Evolutionary conservation across 2,797 vertebrate species (phyloP).

Genomic region (Mormyrus proboscirostris): DNA sequence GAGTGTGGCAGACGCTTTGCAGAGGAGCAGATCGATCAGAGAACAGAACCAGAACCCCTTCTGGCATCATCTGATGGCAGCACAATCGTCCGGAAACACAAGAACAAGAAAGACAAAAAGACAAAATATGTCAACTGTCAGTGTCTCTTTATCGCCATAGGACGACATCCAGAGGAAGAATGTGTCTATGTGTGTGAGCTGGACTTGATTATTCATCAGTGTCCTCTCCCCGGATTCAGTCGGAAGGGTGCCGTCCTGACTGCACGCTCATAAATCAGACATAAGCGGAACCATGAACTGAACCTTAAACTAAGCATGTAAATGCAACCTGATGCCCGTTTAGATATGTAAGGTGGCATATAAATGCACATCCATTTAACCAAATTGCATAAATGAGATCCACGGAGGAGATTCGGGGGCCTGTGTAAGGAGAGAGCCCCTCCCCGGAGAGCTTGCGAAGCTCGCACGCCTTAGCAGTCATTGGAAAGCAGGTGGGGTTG

Average conservation of each 20-base stretch:
- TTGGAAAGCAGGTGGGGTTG: conserved; percentile 11
- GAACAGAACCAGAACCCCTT: neutral
- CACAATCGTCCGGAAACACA: neutral
- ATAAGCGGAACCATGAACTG: neutral
- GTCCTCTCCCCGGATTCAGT: neutral
- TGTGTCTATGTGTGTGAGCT: neutral
- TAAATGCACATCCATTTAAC: neutral
- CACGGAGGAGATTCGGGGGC: neutral
- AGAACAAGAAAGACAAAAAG: neutral
- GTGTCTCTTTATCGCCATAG: neutral
- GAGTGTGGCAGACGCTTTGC: neutral
- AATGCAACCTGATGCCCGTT: neutral
- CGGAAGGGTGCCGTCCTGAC: neutral
- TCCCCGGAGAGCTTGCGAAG: neutral
- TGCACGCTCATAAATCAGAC: neutral
- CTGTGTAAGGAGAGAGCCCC: neutral
- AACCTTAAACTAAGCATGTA: neutral
- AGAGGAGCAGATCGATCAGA: neutral
- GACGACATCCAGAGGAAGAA: neutral
- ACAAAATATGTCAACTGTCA: neutral
- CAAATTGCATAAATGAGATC: neutral
- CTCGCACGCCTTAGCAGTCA: neutral
- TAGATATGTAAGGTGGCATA: neutral
- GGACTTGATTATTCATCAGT: neutral
- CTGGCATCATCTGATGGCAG: neutral